Conservation (phyloP, 2,113 vertebrate species). For the Ophthalmolycus amberensis region DNA sequence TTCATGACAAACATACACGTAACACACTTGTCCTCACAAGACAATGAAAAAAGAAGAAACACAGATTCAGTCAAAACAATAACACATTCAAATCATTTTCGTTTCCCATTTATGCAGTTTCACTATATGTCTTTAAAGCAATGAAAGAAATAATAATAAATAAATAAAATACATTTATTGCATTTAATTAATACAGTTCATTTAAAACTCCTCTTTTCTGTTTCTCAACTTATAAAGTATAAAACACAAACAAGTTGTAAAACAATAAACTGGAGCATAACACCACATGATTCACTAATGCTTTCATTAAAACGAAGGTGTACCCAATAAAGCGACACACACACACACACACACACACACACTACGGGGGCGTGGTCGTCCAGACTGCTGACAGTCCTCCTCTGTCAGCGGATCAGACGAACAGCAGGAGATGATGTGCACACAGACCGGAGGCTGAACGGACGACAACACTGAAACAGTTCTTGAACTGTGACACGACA, state of each 20-base stretch:
- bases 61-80: background rate
- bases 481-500: background rate
- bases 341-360: constrained; percentile 2
- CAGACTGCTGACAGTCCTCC: background rate
- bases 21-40: too few species aligned
- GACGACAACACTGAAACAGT: background rate
- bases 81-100: background rate
- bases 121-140: background rate
- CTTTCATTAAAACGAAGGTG: background rate
- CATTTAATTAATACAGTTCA: background rate
- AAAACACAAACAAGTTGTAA: background rate
- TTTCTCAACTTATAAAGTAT: background rate
- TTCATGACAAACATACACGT: background rate
- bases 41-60: too few species aligned
- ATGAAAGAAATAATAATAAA: background rate
- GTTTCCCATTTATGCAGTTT: background rate
- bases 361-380: constrained; percentile 22
- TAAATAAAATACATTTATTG: background rate
- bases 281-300: background rate
- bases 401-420: background rate
- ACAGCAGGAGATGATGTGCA: background rate
- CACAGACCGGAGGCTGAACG: constrained; percentile 38
- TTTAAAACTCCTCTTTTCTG: background rate
- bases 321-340: background rate
- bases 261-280: background rate